These are phyloP conservation scores for Siniperca obscura DNA, from an alignment of 2,797 vertebrate species.

Conservation along the genomic window DNA sequence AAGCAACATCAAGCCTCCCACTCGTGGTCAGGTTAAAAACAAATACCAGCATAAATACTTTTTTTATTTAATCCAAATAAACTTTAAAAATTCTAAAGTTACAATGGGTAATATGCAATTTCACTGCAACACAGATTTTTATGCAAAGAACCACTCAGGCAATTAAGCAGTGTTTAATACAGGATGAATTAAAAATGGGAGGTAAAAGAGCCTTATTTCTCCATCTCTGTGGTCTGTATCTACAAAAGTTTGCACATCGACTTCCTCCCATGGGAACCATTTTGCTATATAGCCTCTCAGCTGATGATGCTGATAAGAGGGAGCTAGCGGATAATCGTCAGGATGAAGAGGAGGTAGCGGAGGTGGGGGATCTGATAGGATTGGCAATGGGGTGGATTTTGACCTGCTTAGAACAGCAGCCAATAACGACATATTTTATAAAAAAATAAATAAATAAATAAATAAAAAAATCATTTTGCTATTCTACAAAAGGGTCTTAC, in stretches of 20 bases:
- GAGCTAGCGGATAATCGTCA: constrained; percentile 42
- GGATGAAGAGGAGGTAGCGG: constrained; percentile 41
- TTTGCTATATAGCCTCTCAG: constrained; percentile 51
- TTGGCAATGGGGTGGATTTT: constrained; percentile 22
- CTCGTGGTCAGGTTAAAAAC: constrained; percentile 14
- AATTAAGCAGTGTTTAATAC: constrained; percentile 11
- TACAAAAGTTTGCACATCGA: constrained; percentile 27
- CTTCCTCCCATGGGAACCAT: constrained; percentile 31
- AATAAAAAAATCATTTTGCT: constrained; percentile 6
- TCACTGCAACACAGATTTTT: constrained; percentile 8
- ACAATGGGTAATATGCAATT: neutral
- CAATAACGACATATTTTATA: constrained; percentile 15
- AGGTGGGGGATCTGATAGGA: constrained; percentile 41
- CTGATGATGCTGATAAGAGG: constrained; percentile 56
- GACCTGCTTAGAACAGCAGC: constrained; percentile 40
- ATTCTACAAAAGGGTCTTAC: constrained; percentile 20
- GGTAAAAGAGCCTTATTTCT: constrained; percentile 7
- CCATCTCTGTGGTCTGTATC: constrained; percentile 21
- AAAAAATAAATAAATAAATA: neutral
- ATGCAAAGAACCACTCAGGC: constrained; percentile 18
- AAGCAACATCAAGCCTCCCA: constrained; percentile 22
- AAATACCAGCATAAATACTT: constrained; percentile 23
- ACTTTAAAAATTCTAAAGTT: neutral
- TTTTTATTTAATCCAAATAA: neutral
- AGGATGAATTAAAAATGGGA: constrained; percentile 5